Percentiles rank a stretch among this genome's conserved stretches.
Evolutionary conservation across 2,113 vertebrate species (phyloP).

Genomic region (Vombatus ursinus): DNA sequence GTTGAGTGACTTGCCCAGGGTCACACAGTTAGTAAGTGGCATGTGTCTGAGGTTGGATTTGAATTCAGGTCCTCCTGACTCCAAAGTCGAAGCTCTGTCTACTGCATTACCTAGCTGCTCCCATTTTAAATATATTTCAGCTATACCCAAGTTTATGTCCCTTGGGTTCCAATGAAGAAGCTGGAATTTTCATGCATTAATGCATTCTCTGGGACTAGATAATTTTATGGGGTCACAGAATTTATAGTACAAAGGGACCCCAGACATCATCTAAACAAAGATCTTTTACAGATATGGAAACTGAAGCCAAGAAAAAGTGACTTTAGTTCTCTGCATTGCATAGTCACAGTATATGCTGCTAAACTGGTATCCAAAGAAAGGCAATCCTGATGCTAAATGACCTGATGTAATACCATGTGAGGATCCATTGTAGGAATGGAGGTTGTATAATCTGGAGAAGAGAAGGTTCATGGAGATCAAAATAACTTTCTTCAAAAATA

Average conservation of each 20-base stretch:
- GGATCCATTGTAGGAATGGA: neutral
- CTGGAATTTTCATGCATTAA: neutral
- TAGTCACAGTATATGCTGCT: neutral
- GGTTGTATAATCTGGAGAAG: neutral
- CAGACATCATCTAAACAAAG: neutral
- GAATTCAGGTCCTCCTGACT: no score
- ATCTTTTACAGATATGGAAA: neutral
- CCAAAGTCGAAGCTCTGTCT: no score
- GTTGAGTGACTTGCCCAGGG: no score
- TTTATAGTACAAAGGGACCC: neutral
- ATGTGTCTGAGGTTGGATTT: no score
- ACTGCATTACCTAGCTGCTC: no score
- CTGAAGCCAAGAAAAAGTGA: slow-evolving; percentile 26
- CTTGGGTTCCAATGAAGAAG: neutral
- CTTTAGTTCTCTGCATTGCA: neutral
- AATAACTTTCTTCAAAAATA: neutral
- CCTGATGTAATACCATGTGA: neutral
- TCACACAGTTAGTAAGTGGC: no score
- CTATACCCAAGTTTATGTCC: neutral
- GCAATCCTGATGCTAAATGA: neutral
- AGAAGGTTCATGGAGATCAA: neutral
- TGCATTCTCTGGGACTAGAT: neutral
- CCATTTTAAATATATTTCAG: no score
- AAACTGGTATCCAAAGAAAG: neutral
- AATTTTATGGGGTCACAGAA: neutral